Conservation (phyloP, 1,140 invertebrate genomes). For the Bombus consobrinus region DNA sequence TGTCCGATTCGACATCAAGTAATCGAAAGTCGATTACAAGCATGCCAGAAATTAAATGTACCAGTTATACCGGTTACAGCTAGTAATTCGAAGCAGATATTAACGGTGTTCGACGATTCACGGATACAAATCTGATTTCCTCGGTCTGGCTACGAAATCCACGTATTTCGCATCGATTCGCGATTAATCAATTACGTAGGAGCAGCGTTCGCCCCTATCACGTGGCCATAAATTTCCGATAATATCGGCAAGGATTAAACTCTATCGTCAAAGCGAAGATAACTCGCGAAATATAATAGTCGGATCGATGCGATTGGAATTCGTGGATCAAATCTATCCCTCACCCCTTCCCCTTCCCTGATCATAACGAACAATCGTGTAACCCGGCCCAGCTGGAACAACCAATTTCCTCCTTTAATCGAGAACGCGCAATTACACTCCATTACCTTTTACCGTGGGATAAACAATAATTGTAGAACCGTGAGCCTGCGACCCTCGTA, state of each 20-base stretch:
- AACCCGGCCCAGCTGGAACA: conserved; percentile 52
- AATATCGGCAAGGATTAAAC: conserved; percentile 30
- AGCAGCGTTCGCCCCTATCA: not conserved
- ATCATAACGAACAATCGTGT: conserved; percentile 9
- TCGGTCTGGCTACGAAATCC: not conserved
- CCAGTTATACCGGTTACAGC: not conserved
- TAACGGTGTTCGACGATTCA: conserved; percentile 37
- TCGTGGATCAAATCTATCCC: conserved; percentile 21
- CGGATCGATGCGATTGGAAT: conserved; percentile 35
- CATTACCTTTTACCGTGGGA: conserved; percentile 63
- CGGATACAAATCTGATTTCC: conserved; percentile 38
- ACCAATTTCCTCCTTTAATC: conserved; percentile 55
- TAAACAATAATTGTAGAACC: conserved; percentile 56
- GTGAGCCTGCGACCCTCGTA: not conserved
- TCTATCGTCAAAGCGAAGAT: conserved; percentile 36
- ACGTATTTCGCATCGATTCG: conserved; percentile 15
- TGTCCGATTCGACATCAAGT: not conserved
- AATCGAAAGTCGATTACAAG: conserved; percentile 31
- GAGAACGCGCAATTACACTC: conserved; percentile 55
- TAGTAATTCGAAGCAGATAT: conserved; percentile 34
- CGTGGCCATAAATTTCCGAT: conserved; percentile 25
- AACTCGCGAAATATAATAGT: conserved; percentile 32
- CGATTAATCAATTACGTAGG: conserved; percentile 41
- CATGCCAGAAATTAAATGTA: conserved; percentile 23
- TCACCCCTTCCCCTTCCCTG: not conserved